Conservation (phyloP, 2,797 vertebrate genomes). For the Okamejei kenojei region DNA sequence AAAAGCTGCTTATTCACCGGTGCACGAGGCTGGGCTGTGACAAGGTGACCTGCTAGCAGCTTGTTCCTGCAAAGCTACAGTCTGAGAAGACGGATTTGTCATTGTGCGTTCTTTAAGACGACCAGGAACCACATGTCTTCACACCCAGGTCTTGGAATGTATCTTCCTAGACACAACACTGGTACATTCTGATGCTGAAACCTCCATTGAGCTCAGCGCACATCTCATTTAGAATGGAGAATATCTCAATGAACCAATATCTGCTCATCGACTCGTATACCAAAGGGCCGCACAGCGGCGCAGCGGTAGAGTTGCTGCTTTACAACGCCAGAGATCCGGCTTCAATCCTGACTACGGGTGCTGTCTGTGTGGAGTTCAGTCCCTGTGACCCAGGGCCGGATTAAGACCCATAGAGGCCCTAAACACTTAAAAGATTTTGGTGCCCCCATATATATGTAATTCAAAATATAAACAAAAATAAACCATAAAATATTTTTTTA, state of each 20-base stretch:
- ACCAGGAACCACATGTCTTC: background rate
- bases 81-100: background rate
- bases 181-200: background rate
- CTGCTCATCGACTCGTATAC: background rate
- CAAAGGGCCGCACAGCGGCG: too few relatives aligned
- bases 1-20: background rate
- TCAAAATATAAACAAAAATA: too few relatives aligned
- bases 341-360: too few relatives aligned
- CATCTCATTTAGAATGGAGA: background rate
- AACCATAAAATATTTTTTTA: too few relatives aligned
- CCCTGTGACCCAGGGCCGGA: too few relatives aligned
- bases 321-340: too few relatives aligned
- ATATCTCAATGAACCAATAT: background rate
- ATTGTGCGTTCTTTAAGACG: background rate
- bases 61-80: slow-evolving; percentile 5
- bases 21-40: background rate
- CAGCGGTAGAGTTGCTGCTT: too few relatives aligned
- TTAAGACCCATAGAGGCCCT: too few relatives aligned
- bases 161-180: background rate
- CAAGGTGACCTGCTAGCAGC: background rate
- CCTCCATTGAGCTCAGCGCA: background rate
- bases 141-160: background rate
- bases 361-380: too few relatives aligned
- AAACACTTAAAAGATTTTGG: too few relatives aligned
- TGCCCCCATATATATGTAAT: too few relatives aligned